Conservation (phyloP, 2,888 invertebrate genomes). For the Ichneumoninae sp. region DNA sequence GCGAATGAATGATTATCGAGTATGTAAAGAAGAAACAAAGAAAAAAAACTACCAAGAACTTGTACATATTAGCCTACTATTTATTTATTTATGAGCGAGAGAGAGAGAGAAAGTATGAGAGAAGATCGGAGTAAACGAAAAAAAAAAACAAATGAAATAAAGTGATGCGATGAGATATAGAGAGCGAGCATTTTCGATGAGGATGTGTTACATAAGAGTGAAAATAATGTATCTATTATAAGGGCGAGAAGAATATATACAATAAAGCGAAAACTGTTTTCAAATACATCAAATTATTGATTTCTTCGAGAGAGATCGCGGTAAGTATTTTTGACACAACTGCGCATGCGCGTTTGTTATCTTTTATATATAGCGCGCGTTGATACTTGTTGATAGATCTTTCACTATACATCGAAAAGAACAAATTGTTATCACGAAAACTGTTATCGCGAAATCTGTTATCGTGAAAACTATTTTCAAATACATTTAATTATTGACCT, state of each 20-base stretch:
- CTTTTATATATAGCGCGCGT: background rate
- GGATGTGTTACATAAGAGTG: constrained; percentile 66
- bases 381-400: too few species aligned
- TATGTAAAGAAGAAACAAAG: constrained; percentile 69
- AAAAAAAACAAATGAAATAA: constrained; percentile 12
- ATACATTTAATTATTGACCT: constrained; percentile 28
- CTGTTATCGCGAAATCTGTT: constrained; percentile 70
- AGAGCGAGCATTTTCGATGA: constrained; percentile 66
- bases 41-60: constrained; percentile 70
- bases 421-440: constrained; percentile 67
- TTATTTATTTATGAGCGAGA: constrained; percentile 80
- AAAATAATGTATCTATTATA: constrained; percentile 78
- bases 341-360: background rate
- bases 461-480: constrained; percentile 80
- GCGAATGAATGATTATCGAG: constrained; percentile 76
- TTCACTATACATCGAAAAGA: too few species aligned
- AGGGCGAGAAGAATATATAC: constrained; percentile 78
- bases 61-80: constrained; percentile 82
- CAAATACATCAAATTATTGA: constrained; percentile 67
- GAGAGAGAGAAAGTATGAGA: constrained; percentile 71
- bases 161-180: constrained; percentile 38
- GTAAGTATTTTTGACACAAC: background rate
- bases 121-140: constrained; percentile 55
- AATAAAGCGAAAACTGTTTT: constrained; percentile 83
- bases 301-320: background rate